A percentile compares a stretch with the other conserved stretches of the same genome.
phyloP scores from a whole-genome alignment of 2,797 vertebrate species.

The Crenuchus spilurus region DNA sequence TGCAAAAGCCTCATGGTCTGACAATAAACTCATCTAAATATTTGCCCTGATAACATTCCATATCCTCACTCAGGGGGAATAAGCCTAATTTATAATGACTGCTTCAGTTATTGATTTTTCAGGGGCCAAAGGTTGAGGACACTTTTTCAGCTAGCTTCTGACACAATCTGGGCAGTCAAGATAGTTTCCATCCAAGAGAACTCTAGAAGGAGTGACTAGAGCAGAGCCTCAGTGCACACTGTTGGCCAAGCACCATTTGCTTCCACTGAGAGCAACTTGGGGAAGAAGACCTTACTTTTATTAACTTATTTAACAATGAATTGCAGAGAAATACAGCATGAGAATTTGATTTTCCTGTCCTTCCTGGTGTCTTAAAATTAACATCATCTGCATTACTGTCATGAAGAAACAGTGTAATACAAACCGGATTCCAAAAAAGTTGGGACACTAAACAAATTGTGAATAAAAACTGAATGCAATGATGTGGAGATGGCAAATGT shows the following conservation, averaged over 20 bases:
- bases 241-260: constrained; percentile 23
- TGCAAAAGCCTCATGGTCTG: constrained; percentile 13
- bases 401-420: neutral
- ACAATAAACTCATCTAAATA: constrained; percentile 41
- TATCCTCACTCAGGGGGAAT: constrained; percentile 38
- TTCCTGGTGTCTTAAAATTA: neutral
- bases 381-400: neutral
- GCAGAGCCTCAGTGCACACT: constrained; percentile 19
- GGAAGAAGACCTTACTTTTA: neutral
- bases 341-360: constrained; percentile 9
- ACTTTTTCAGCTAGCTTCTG: constrained; percentile 43
- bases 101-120: constrained; percentile 50
- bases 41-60: constrained; percentile 42
- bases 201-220: constrained; percentile 47
- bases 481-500: no score
- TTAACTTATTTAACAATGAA: constrained; percentile 27
- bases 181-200: constrained; percentile 40
- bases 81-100: constrained; percentile 48
- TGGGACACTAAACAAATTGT: no score
- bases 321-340: neutral
- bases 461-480: no score
- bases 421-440: no score
- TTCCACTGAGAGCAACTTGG: constrained; percentile 7
- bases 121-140: constrained; percentile 52
- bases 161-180: constrained; percentile 50